phyloP scores from a whole-genome alignment of 2,888 invertebrate genomes.

The Pyrocoelia pectoralis region DNA sequence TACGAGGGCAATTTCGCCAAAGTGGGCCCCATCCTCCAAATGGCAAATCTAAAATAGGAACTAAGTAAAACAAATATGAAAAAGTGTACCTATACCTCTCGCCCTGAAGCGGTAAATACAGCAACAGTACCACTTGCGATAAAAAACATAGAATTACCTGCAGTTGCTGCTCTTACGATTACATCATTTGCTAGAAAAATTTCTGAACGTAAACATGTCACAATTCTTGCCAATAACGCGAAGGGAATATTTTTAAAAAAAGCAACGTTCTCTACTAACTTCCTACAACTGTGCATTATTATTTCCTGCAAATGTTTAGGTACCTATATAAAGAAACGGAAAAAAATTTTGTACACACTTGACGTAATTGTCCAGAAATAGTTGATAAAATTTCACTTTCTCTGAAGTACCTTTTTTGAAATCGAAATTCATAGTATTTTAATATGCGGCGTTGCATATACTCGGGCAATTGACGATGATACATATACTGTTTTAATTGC shows the following conservation, averaged over 20 bases:
- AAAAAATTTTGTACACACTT: constrained; percentile 51
- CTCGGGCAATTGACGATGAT: constrained; percentile 65
- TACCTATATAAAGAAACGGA: no score
- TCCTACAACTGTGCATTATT: constrained; percentile 63
- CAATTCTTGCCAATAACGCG: constrained; percentile 61
- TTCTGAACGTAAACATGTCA: constrained; percentile 61
- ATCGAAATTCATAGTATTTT: constrained; percentile 66
- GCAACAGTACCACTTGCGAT: constrained; percentile 66
- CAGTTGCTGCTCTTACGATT: constrained; percentile 62
- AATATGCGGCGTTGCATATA: constrained; percentile 64
- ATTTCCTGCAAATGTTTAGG: constrained; percentile 57
- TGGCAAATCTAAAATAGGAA: constrained; percentile 58
- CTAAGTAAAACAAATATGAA: background rate
- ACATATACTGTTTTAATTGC: constrained; percentile 66
- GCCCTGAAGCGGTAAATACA: constrained; percentile 61
- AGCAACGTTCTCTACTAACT: constrained; percentile 64
- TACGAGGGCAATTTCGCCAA: constrained; percentile 62
- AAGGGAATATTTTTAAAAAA: constrained; percentile 64
- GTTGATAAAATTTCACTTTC: constrained; percentile 64
- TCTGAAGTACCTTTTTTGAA: constrained; percentile 66
- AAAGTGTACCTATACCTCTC: constrained; percentile 50
- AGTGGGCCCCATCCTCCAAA: constrained; percentile 66
- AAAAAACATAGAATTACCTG: constrained; percentile 66
- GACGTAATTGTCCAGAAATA: constrained; percentile 62
- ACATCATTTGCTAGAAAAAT: constrained; percentile 65